A percentile compares a stretch with the other conserved stretches of the same genome.
phyloP scores from a whole-genome alignment of 2,888 invertebrate species.

The Mythimna albipuncta region DNA sequence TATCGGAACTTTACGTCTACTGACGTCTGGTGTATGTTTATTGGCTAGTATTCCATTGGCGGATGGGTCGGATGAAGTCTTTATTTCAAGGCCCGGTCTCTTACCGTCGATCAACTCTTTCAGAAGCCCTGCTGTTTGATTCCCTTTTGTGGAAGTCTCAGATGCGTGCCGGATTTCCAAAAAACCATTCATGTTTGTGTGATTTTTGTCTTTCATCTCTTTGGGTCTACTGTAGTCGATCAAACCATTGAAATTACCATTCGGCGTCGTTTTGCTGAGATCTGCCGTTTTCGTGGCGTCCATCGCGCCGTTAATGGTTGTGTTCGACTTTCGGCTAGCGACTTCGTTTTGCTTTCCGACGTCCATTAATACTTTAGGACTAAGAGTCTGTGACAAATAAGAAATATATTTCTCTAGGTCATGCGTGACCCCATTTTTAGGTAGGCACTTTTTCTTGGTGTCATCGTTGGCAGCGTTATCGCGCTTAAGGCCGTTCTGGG shows the following conservation, averaged over 20 bases:
- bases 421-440: constrained; percentile 86
- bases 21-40: constrained; percentile 62
- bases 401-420: constrained; percentile 89
- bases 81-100: constrained; percentile 74
- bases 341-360: constrained; percentile 81
- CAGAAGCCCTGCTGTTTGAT: constrained; percentile 69
- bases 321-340: constrained; percentile 67
- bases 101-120: constrained; percentile 81
- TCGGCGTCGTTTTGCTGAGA: constrained; percentile 73
- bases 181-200: constrained; percentile 83
- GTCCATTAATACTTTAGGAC: constrained; percentile 86
- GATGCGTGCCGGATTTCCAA: constrained; percentile 78
- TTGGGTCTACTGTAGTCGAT: constrained; percentile 78
- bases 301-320: constrained; percentile 67
- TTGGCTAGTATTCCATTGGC: constrained; percentile 77
- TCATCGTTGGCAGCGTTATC: constrained; percentile 80
- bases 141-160: constrained; percentile 78
- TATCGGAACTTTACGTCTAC: constrained; percentile 80
- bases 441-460: constrained; percentile 86
- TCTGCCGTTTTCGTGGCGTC: constrained; percentile 73
- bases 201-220: constrained; percentile 75
- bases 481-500: constrained; percentile 89
- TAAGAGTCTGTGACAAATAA: constrained; percentile 87
- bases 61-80: constrained; percentile 80
- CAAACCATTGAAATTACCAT: constrained; percentile 73